A percentile compares a stretch with the other conserved stretches of the same genome.
phyloP scores from a whole-genome alignment of 2,888 invertebrate genomes.

The Scaptomyza parva region DNA sequence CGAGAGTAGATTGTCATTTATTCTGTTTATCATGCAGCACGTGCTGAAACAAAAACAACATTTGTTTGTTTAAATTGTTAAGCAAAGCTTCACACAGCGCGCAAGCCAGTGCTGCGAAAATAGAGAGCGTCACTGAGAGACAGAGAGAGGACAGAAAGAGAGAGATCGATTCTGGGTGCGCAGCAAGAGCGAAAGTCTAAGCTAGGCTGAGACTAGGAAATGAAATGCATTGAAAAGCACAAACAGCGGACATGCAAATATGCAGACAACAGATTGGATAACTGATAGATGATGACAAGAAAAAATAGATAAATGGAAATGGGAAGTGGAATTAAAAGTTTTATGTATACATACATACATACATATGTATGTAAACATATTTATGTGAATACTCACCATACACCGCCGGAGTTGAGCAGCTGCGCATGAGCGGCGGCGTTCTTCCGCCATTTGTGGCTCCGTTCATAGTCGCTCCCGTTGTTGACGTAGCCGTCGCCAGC shows the following conservation, averaged over 20 bases:
- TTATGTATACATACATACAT: slow-evolving; percentile 3
- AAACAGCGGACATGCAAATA: slow-evolving; percentile 72
- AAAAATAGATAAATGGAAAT: slow-evolving; percentile 22
- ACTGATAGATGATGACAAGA: slow-evolving; percentile 46
- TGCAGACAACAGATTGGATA: slow-evolving; percentile 60
- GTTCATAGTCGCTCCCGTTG: slow-evolving; percentile 76
- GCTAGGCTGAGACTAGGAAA: slow-evolving; percentile 59
- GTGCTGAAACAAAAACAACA: slow-evolving; percentile 72
- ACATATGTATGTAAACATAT: not conserved
- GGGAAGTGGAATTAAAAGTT: slow-evolving; percentile 15
- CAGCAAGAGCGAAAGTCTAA: slow-evolving; percentile 22
- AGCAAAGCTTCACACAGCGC: slow-evolving; percentile 54
- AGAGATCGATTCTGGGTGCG: slow-evolving; percentile 11
- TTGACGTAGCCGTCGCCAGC: slow-evolving; percentile 83
- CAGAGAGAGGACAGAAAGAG: slow-evolving; percentile 2
- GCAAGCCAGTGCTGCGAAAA: slow-evolving; percentile 12
- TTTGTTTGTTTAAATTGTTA: slow-evolving; percentile 65
- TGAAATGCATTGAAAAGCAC: slow-evolving; percentile 78
- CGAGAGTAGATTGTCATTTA: slow-evolving; percentile 36
- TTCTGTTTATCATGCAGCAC: slow-evolving; percentile 70
- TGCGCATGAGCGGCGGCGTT: slow-evolving; percentile 85
- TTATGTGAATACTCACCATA: slow-evolving; percentile 81
- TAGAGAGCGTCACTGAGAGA: not conserved
- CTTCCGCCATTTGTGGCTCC: slow-evolving; percentile 83
- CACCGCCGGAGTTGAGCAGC: slow-evolving; percentile 86